Conservation (phyloP, 2,888 invertebrate genomes). For the Brachypterus glaber region DNA sequence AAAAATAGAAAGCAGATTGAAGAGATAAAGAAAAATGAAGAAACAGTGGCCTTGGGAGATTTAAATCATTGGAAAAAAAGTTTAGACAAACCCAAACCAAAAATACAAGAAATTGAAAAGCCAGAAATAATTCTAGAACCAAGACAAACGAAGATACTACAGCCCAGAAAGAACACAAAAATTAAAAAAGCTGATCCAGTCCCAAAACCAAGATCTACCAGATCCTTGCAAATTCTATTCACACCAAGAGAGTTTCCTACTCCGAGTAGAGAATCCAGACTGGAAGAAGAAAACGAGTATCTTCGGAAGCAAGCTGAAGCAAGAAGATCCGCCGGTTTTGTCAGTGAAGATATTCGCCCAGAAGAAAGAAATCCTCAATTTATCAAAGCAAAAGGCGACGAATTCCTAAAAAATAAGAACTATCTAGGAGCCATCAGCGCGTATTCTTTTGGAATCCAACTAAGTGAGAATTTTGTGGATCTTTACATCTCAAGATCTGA, state of each 20-base stretch:
- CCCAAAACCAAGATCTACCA: slow-evolving; percentile 49
- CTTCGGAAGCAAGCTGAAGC: slow-evolving; percentile 67
- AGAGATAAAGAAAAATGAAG: slow-evolving; percentile 50
- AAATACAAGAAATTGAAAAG: slow-evolving; percentile 12
- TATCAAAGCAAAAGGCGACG: slow-evolving; percentile 72
- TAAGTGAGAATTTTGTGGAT: slow-evolving; percentile 62
- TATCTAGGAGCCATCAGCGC: slow-evolving; percentile 74
- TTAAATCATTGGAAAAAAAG: slow-evolving; percentile 50
- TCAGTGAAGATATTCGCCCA: slow-evolving; percentile 60
- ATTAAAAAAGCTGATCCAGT: slow-evolving; percentile 11
- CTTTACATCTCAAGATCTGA: slow-evolving; percentile 69
- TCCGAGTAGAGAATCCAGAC: slow-evolving; percentile 65
- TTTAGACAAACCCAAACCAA: slow-evolving; percentile 14
- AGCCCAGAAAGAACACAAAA: slow-evolving; percentile 33
- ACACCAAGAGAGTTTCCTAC: slow-evolving; percentile 72
- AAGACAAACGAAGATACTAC: slow-evolving; percentile 28
- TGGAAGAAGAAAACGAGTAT: slow-evolving; percentile 69
- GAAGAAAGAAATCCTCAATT: slow-evolving; percentile 78
- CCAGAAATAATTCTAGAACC: slow-evolving; percentile 15
- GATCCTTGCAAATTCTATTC: slow-evolving; percentile 56
- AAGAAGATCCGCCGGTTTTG: slow-evolving; percentile 58
- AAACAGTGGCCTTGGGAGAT: slow-evolving; percentile 54
- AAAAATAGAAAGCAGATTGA: slow-evolving; percentile 54
- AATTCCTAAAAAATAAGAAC: slow-evolving; percentile 65
- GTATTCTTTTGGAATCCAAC: slow-evolving; percentile 65